A percentile compares a stretch with the other conserved stretches of the same genome.
Evolutionary conservation across 2,113 vertebrate genomes (phyloP).

Genomic region (Eleginops maclovinus): DNA sequence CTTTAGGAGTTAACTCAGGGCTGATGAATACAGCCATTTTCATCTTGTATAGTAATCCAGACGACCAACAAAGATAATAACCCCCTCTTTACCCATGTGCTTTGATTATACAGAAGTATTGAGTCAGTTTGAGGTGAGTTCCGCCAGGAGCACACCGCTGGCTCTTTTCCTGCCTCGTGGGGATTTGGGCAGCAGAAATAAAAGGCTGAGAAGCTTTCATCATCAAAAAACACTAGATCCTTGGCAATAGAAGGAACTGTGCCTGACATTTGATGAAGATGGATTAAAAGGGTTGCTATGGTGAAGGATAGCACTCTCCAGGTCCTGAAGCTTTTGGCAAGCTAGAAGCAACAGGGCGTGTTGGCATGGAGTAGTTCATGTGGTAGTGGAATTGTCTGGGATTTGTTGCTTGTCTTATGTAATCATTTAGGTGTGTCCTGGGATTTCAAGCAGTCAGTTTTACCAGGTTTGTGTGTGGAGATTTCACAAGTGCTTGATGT

Average conservation of each 20-base stretch:
- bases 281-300: conserved; percentile 75
- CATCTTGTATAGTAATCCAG: background rate
- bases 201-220: conserved; percentile 59
- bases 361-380: conserved; percentile 40
- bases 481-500: background rate
- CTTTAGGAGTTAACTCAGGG: background rate
- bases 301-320: conserved; percentile 67
- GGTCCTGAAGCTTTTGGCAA: conserved; percentile 61
- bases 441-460: background rate
- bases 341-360: conserved; percentile 25
- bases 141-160: conserved; percentile 47
- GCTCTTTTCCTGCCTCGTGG: conserved; percentile 50
- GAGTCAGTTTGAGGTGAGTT: conserved; percentile 18
- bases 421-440: conserved; percentile 12
- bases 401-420: conserved; percentile 29
- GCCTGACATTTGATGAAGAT: conserved; percentile 80
- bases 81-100: background rate
- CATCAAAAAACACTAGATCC: conserved; percentile 68
- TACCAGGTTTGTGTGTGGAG: background rate
- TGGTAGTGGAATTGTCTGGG: conserved; percentile 11
- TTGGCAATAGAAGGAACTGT: conserved; percentile 53
- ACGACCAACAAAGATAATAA: background rate
- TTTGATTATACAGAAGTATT: conserved; percentile 10
- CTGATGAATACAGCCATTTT: background rate
- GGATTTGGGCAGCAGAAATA: conserved; percentile 57